These are phyloP conservation scores for Periparus ater DNA, from an alignment of 2,797 vertebrate species.

Conservation along the genomic window DNA sequence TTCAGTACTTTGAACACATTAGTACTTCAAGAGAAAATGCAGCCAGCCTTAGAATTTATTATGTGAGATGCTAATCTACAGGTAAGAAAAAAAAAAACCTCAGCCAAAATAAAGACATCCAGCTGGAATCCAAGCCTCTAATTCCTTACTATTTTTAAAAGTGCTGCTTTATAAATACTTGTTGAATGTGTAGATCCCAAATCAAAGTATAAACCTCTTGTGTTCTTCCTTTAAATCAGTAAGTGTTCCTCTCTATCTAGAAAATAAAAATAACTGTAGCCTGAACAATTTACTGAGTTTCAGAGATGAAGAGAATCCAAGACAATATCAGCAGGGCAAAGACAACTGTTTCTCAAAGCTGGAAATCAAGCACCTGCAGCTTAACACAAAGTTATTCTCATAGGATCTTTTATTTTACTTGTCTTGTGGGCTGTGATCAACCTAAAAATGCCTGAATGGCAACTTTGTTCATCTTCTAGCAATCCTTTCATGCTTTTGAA, in stretches of 20 bases:
- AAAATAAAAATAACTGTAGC: neutral
- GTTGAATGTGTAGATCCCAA: neutral
- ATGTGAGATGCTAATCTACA: neutral
- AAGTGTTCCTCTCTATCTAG: neutral
- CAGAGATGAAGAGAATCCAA: neutral
- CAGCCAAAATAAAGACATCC: neutral
- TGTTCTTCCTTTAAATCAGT: neutral
- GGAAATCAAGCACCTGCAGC: neutral
- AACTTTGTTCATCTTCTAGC: slow-evolving; percentile 1
- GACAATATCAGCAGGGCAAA: neutral
- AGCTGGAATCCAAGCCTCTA: neutral
- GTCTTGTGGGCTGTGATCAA: neutral
- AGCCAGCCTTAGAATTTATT: neutral
- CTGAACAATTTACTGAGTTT: neutral
- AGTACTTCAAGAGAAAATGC: neutral
- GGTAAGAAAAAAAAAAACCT: neutral
- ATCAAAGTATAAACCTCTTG: neutral
- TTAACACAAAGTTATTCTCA: slow-evolving; percentile 2
- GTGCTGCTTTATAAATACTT: neutral
- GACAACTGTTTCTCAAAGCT: neutral
- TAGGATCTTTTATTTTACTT: slow-evolving; percentile 21
- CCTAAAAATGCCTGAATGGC: slow-evolving; percentile 28
- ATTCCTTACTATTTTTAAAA: neutral
- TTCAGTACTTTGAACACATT: neutral
- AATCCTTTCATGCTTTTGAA: neutral